Evolutionary conservation across 2,888 invertebrate genomes (phyloP), one percentile per base, ranked within the genome.

Genomic region (Aproaerema taeniolella): DNA sequence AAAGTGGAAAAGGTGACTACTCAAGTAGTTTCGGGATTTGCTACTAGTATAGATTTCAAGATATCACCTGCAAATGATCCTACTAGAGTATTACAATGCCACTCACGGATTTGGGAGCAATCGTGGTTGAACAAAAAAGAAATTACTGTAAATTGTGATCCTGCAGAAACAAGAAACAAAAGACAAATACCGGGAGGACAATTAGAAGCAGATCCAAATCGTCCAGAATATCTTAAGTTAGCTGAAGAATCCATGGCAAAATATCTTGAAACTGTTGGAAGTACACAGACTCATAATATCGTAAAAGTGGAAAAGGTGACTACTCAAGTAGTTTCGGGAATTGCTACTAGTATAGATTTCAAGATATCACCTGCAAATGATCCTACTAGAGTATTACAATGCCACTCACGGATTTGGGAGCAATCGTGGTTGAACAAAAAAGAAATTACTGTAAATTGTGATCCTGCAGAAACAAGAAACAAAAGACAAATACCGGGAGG

Each of bases 1-100:
- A 57, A 73, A 30, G 54, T 89, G 11, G 49, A 68, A 5, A 60
- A 67, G 5, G 87, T 76, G 1, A 61, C 68, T 0, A 41, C 40
- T 7, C 87, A 89, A 64, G 61, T 86, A 1, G 89, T 89, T 1
- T 50, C 87, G 29, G 90, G 89, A 11, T 40, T 47, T 1, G 43
- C 79, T 30, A 88, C 87, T 11, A 87, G 69, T 55, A 83, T 92
- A 13, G 75, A 82, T 50, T 87, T 88, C 12, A 79, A 82, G 50
- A 61, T 91, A 1, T 83, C 87, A 7, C 72, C 80, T 4, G 83
- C 87, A 2, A 70, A 76, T 39, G 88, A 88, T 49, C 49, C n/a
- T n/a, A n/a, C n/a, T n/a, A n/a, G n/a, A n/a, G n/a, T n/a, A n/a
- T n/a, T n/a, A n/a, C n/a, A n/a, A n/a, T n/a, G n/a, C n/a, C n/a